Percentiles rank a stretch among this genome's conserved stretches.
These are phyloP conservation scores for Holotrichia oblita DNA, from an alignment of 1,140 invertebrate genomes.

Conservation along the genomic window DNA sequence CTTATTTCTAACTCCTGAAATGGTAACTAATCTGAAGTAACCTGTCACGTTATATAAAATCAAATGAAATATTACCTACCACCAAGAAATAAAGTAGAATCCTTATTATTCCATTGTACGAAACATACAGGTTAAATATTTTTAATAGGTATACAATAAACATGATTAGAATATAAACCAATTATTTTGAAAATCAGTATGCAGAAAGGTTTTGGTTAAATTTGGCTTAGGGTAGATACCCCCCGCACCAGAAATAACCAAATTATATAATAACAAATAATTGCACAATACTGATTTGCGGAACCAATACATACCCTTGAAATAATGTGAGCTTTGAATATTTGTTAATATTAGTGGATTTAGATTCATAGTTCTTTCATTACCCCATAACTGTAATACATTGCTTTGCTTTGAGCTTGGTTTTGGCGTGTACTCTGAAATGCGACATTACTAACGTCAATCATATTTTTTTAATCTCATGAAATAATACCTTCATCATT, in stretches of 20 bases:
- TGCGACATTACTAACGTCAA: constrained; percentile 10
- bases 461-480: neutral
- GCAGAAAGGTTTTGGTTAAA: constrained; percentile 46
- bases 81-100: constrained; percentile 29
- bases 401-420: constrained; percentile 79
- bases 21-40: constrained; percentile 42
- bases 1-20: constrained; percentile 43
- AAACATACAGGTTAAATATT: constrained; percentile 4
- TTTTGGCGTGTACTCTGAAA: constrained; percentile 52
- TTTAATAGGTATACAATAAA: neutral
- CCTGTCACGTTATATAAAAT: constrained; percentile 18
- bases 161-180: constrained; percentile 5
- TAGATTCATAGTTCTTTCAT: constrained; percentile 98
- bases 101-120: constrained; percentile 25
- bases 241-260: constrained; percentile 17
- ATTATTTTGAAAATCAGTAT: constrained; percentile 49
- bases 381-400: constrained; percentile 91
- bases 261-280: neutral
- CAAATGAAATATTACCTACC: constrained; percentile 43
- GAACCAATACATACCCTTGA: constrained; percentile 81
- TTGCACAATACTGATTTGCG: constrained; percentile 30
- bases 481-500: constrained; percentile 30
- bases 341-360: constrained; percentile 98
- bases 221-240: neutral
- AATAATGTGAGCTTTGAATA: constrained; percentile 98